A percentile compares a stretch with the other conserved stretches of the same genome.
Evolutionary conservation across 2,797 vertebrate genomes (phyloP).

Genomic region (Bryconaethiops microstoma): DNA sequence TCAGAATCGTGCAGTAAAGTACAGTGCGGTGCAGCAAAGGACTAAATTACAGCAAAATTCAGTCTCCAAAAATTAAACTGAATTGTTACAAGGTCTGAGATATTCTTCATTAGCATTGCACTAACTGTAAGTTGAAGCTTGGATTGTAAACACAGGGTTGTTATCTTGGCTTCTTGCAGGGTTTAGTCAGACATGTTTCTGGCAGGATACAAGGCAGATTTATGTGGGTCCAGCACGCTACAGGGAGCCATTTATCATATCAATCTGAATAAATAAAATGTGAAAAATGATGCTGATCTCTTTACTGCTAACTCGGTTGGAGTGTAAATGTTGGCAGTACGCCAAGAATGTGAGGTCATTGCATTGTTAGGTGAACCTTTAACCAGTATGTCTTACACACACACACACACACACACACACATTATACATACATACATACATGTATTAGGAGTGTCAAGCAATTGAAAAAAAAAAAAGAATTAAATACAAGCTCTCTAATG

Average conservation of each 20-base stretch:
- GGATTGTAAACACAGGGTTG: neutral
- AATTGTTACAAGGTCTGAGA: too few species aligned
- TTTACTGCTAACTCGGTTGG: neutral
- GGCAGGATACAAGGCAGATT: constrained; percentile 1
- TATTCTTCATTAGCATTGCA: neutral
- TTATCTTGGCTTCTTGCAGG: neutral
- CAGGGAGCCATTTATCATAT: constrained; percentile 17
- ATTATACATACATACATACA: neutral
- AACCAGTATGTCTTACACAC: constrained; percentile 23
- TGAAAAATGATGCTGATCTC: constrained; percentile 30
- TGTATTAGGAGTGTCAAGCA: too few species aligned
- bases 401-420: constrained; percentile 7
- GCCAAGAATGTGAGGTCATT: constrained; percentile 24
- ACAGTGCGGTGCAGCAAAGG: too few species aligned
- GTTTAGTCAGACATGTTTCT: constrained; percentile 19
- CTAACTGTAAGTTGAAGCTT: neutral
- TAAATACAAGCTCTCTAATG: too few species aligned
- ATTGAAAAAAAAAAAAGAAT: too few species aligned
- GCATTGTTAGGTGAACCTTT: constrained; percentile 30
- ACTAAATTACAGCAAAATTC: too few species aligned
- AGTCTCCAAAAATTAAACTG: too few species aligned
- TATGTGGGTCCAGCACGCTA: constrained; percentile 1
- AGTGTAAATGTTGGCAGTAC: constrained; percentile 14
- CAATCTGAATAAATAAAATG: constrained; percentile 23
- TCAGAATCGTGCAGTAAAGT: too few species aligned